Evolutionary conservation across 2,888 invertebrate genomes (phyloP).

Genomic region (Epiblema foenella): DNA sequence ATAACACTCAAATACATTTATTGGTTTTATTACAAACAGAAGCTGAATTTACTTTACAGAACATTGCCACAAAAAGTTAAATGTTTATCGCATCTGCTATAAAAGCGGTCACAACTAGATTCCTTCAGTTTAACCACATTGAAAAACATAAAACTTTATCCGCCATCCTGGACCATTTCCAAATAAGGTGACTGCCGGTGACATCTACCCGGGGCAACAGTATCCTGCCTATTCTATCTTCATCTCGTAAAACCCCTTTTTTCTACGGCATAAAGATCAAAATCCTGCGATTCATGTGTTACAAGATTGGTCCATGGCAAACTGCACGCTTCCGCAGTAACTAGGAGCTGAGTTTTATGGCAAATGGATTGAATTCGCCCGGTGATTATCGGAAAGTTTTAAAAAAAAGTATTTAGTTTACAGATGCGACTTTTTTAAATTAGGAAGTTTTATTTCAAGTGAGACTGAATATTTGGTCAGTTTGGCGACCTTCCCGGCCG

Average conservation of each 20-base stretch:
- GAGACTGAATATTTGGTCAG: too few species aligned
- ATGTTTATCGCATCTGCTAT: slow-evolving; percentile 37
- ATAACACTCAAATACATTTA: neutral
- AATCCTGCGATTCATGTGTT: slow-evolving; percentile 51
- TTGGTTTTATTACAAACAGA: slow-evolving; percentile 6
- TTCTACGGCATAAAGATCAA: slow-evolving; percentile 54
- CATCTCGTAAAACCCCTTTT: slow-evolving; percentile 52
- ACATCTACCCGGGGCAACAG: slow-evolving; percentile 73
- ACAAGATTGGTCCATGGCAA: slow-evolving; percentile 57
- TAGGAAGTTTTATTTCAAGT: neutral
- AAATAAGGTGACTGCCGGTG: slow-evolving; percentile 82
- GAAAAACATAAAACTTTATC: slow-evolving; percentile 80
- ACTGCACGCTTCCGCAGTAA: slow-evolving; percentile 71
- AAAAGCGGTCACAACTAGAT: slow-evolving; percentile 51
- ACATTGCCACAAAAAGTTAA: slow-evolving; percentile 34
- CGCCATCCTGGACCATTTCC: slow-evolving; percentile 76
- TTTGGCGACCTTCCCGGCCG: too few species aligned
- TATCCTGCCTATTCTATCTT: slow-evolving; percentile 55
- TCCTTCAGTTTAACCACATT: slow-evolving; percentile 73
- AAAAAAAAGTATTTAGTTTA: slow-evolving; percentile 32
- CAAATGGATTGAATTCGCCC: slow-evolving; percentile 72
- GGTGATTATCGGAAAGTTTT: slow-evolving; percentile 65
- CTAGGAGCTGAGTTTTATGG: slow-evolving; percentile 72
- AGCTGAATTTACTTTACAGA: slow-evolving; percentile 16
- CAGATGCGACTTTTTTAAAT: neutral